These are phyloP conservation scores for Manacus vitellinus DNA, from an alignment of 2,113 vertebrate genomes.

Conservation along the genomic window DNA sequence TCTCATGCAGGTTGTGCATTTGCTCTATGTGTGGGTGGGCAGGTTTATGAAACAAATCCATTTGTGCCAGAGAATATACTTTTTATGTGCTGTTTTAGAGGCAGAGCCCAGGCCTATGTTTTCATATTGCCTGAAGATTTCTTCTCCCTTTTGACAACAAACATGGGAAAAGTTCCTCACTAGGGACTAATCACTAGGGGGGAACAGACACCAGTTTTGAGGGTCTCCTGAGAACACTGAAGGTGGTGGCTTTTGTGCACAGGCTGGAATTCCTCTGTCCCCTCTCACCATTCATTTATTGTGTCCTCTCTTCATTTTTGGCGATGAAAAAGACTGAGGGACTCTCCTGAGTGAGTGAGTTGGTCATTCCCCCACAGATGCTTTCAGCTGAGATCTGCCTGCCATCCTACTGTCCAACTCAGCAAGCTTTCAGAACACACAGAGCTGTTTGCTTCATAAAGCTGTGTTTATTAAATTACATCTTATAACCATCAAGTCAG, in stretches of 20 bases:
- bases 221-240: neutral
- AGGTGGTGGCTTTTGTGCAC: neutral
- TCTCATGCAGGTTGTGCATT: neutral
- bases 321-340: neutral
- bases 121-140: neutral
- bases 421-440: neutral
- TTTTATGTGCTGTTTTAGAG: neutral
- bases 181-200: neutral
- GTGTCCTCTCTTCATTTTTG: neutral
- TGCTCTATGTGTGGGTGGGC: neutral
- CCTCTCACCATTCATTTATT: neutral
- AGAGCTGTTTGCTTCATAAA: neutral
- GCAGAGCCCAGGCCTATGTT: fast-evolving
- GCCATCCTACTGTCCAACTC: neutral
- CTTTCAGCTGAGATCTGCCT: neutral
- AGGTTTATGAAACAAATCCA: neutral
- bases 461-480: neutral
- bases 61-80: neutral
- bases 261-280: neutral
- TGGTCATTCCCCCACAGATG: neutral
- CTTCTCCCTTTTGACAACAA: neutral
- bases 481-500: neutral
- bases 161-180: neutral
- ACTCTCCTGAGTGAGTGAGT: neutral
- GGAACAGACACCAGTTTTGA: neutral